Conservation (phyloP, 2,113 vertebrate species). For the Lipotes vexillifer region DNA sequence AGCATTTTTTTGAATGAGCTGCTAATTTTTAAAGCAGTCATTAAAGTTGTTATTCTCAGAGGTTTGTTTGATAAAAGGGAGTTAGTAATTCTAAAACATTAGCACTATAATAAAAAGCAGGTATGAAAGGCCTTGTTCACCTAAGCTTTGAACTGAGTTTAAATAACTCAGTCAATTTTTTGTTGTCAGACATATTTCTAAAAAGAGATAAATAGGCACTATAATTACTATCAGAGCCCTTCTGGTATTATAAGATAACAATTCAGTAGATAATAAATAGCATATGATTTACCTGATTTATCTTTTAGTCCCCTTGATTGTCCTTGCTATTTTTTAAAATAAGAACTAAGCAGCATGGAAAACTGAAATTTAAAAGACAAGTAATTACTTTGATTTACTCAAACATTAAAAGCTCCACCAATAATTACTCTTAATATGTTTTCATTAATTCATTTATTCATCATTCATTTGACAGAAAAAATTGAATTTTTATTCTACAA, state of each 20-base stretch:
- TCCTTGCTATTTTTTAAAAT: background rate
- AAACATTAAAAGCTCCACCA: background rate
- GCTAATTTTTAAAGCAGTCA: background rate
- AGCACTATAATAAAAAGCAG: background rate
- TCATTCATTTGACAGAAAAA: background rate
- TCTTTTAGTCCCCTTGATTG: background rate
- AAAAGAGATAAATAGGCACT: background rate
- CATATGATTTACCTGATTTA: background rate
- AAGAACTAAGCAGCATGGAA: background rate
- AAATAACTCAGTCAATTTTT: background rate
- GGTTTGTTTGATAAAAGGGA: background rate
- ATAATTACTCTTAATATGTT: background rate
- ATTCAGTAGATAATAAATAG: background rate
- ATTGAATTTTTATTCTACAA: background rate
- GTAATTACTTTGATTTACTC: background rate
- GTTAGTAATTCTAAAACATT: background rate
- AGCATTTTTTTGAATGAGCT: background rate
- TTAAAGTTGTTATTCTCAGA: background rate
- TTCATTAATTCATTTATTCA: background rate
- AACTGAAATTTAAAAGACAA: conserved; percentile 10
- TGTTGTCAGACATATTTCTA: background rate
- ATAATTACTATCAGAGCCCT: background rate
- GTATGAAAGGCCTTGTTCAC: background rate
- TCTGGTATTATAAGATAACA: background rate
- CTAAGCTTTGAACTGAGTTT: background rate